These are phyloP conservation scores for Tapirus indicus DNA, from an alignment of 2,797 vertebrate species.

Conservation along the genomic window DNA sequence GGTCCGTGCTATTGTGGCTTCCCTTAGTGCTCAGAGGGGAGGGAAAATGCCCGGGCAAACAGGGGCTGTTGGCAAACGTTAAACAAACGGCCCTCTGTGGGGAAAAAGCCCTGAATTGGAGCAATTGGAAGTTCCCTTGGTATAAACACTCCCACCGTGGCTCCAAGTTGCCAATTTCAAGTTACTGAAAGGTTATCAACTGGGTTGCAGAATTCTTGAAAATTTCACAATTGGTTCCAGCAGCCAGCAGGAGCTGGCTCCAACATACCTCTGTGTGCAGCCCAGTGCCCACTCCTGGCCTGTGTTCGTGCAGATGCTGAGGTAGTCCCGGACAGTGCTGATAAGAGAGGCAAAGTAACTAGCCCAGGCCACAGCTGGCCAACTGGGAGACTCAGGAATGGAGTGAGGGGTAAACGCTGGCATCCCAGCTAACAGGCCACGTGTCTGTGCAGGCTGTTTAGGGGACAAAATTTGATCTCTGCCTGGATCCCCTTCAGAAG, in stretches of 20 bases:
- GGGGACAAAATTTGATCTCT: neutral
- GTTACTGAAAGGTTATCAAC: neutral
- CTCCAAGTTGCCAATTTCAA: neutral
- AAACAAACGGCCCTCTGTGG: neutral
- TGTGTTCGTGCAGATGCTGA: rapidly evolving
- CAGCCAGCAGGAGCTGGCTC: neutral
- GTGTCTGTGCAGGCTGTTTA: neutral
- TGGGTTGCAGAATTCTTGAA: slow-evolving; percentile 6
- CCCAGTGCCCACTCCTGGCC: rapidly evolving
- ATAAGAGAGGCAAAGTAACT: neutral
- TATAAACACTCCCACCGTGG: neutral
- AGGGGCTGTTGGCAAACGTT: neutral
- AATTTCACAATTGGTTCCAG: neutral
- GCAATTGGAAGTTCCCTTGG: neutral
- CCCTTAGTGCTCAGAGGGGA: neutral
- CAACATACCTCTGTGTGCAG: rapidly evolving
- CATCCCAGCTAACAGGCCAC: neutral
- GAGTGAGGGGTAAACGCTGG: neutral
- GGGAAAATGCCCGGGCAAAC: rapidly evolving
- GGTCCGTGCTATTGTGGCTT: neutral
- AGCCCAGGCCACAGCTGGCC: neutral
- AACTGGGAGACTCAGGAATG: neutral
- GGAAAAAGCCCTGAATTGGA: neutral
- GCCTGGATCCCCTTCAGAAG: neutral
- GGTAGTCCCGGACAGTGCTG: rapidly evolving